These are phyloP conservation scores for Dolichomitus sp. DNA, from an alignment of 2,888 invertebrate genomes.

Conservation along the genomic window DNA sequence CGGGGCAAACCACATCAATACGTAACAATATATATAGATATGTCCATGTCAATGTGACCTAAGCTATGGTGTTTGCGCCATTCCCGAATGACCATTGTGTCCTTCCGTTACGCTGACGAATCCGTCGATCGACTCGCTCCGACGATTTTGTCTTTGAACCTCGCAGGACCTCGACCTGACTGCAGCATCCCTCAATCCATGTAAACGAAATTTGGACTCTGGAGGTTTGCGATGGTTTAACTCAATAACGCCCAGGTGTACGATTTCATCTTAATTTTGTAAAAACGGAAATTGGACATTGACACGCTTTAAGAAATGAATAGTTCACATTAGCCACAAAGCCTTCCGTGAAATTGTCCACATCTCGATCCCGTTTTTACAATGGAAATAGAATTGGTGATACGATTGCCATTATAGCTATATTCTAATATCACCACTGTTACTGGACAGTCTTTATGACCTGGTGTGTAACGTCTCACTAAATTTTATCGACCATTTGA, in stretches of 20 bases:
- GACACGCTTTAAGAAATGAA: no score
- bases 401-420: no score
- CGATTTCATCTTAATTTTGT: no score
- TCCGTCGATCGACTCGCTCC: background rate
- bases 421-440: no score
- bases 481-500: background rate
- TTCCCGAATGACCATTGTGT: conserved; percentile 26
- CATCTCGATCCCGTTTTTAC: no score
- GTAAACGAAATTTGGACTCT: background rate
- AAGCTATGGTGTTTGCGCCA: conserved; percentile 17
- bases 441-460: background rate
- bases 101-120: conserved; percentile 16
- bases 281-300: no score
- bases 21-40: background rate
- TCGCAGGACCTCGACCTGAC: background rate
- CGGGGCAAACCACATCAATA: conserved; percentile 6
- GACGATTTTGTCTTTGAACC: conserved; percentile 21
- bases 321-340: no score
- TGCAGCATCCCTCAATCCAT: background rate
- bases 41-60: background rate
- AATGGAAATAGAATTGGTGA: no score
- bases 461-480: background rate
- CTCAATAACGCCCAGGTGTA: no score
- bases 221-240: no score
- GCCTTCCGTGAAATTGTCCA: no score